Conservation (phyloP, 2,113 vertebrate species). For the Amphilophus citrinellus region DNA sequence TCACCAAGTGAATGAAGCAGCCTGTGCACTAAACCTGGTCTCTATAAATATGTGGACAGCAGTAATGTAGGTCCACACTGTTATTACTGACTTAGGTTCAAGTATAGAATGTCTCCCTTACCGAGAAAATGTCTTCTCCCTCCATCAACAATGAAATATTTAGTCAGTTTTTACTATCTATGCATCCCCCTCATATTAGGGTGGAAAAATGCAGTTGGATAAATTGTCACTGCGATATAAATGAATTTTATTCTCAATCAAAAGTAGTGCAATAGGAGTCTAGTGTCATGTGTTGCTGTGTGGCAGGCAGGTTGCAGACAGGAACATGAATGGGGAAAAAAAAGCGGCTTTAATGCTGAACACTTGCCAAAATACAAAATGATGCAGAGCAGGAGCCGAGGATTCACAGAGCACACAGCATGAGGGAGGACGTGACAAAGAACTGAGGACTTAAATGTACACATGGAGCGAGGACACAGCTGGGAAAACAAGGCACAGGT, state of each 20-base stretch:
- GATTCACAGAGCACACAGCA: no score
- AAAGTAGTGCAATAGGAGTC: background rate
- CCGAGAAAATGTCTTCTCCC: background rate
- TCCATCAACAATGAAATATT: background rate
- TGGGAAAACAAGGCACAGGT: no score
- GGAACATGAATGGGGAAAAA: no score
- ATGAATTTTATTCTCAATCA: background rate
- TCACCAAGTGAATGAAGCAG: constrained; percentile 7
- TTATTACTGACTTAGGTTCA: background rate
- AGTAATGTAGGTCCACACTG: background rate
- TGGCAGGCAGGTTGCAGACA: no score
- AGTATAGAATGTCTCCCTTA: background rate
- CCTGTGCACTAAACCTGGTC: constrained; percentile 10
- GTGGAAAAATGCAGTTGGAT: background rate
- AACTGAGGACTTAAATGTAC: no score
- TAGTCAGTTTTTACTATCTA: background rate
- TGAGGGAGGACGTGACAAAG: no score
- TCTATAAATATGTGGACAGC: constrained; percentile 13
- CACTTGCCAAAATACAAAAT: no score
- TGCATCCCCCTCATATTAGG: background rate
- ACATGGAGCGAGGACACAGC: no score
- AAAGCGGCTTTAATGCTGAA: no score
- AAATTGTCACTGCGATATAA: background rate
- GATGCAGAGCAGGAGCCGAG: no score
- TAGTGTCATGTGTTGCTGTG: no score